phyloP scores from a whole-genome alignment of 2,888 invertebrate species.

The Heteromurus nitidus region DNA sequence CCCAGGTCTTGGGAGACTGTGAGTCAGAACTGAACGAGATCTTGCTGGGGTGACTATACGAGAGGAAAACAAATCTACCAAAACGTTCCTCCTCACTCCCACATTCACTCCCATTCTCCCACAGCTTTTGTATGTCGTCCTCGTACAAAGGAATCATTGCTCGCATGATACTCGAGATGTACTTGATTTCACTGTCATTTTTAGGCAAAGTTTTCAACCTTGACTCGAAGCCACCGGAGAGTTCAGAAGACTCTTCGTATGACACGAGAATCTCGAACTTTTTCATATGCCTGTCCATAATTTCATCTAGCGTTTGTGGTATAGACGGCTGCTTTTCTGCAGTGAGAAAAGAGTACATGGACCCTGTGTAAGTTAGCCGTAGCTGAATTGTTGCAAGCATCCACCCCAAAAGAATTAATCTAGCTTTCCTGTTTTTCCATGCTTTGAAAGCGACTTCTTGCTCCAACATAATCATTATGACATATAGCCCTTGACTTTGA shows the following conservation, averaged over 20 bases:
- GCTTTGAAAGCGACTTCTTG: slow-evolving; percentile 8
- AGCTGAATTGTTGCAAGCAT: slow-evolving; percentile 19
- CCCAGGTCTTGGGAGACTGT: background rate
- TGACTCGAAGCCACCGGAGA: background rate
- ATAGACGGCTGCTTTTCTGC: background rate
- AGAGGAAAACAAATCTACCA: slow-evolving; percentile 18
- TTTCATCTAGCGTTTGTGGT: background rate
- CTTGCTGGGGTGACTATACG: slow-evolving; percentile 9
- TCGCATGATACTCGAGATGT: slow-evolving; percentile 14
- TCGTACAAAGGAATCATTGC: slow-evolving; percentile 20
- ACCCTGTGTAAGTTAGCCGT: slow-evolving; percentile 24
- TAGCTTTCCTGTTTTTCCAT: background rate
- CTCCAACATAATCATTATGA: slow-evolving; percentile 11
- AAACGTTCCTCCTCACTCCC: background rate
- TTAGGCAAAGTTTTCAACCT: background rate
- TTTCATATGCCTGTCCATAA: background rate
- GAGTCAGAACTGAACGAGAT: background rate
- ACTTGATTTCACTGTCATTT: slow-evolving; percentile 20
- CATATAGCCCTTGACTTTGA: background rate
- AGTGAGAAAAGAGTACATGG: slow-evolving; percentile 29
- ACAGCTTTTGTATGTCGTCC: slow-evolving; percentile 18
- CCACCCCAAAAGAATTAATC: slow-evolving; percentile 2
- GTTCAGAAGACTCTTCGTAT: background rate
- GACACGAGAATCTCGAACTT: background rate
- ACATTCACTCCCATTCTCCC: background rate